These are phyloP conservation scores for Clitarchus hookeri DNA, from an alignment of 2,888 invertebrate species.

Conservation along the genomic window DNA sequence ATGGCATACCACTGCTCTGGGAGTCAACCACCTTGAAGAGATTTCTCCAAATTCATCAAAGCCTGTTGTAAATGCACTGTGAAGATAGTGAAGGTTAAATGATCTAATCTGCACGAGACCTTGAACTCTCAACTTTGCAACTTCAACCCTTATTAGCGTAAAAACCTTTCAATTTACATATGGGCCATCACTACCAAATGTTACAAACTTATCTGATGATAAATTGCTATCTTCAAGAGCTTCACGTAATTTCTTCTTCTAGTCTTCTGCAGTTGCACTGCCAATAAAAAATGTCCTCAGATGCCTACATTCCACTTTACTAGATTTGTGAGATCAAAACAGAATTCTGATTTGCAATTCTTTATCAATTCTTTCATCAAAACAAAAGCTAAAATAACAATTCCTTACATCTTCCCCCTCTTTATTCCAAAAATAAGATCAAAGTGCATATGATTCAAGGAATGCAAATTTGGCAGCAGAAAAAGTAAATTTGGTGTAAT, in stretches of 20 bases:
- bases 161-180: neutral
- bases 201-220: neutral
- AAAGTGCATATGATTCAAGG: slow-evolving; percentile 15
- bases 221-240: neutral
- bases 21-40: slow-evolving; percentile 4
- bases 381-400: slow-evolving; percentile 15
- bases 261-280: slow-evolving; percentile 4
- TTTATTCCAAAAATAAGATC: slow-evolving; percentile 19
- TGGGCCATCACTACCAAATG: neutral
- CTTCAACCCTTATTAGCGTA: neutral
- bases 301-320: neutral
- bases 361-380: slow-evolving; percentile 6
- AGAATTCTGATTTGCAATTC: slow-evolving; percentile 8
- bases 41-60: slow-evolving; percentile 15
- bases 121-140: neutral
- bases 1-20: slow-evolving; percentile 11
- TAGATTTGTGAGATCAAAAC: neutral
- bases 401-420: neutral
- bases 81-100: neutral
- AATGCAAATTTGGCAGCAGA: neutral
- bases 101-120: neutral
- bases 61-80: slow-evolving; percentile 17
- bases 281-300: slow-evolving; percentile 18
- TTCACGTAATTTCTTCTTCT: slow-evolving; percentile 10
- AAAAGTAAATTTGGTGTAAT: neutral